Base-by-base conservation (phyloP, 2,113 vertebrate genomes). In the Oreochromis aureus region DNA sequence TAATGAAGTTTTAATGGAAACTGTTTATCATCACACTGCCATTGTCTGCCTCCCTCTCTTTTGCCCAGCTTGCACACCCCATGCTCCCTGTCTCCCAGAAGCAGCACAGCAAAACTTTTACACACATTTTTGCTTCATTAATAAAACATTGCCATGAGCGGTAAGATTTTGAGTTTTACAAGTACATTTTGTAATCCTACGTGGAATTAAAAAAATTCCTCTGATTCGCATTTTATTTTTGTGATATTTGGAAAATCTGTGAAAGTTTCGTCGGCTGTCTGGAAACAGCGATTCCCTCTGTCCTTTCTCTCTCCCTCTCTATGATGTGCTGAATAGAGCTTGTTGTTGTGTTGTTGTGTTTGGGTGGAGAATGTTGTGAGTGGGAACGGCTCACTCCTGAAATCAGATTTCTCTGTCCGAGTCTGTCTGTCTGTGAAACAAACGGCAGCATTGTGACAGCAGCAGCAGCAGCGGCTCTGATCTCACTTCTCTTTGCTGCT, bases 311-410 rank as follows among this genome's bases (percentile, higher is more conserved):
- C 85, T 27, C 36, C 2, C 46, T 53, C 39, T 44, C 54, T 83
- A 30, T 48, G 84, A 80, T 55, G 86, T 55, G 39, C 73, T 92
- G 89, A 94, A 95, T 59, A 41, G 85, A 59, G 86, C 84, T 78
- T 39, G 82, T 95, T 92, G 91, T 92, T 76, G 90, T 85, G 80
- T 79, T 84, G 91, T 92, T 90, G 90, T 91, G 91, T 94, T 93
- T 91, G 94, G 92, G 89, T 48, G 93, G 89, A 83, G 95, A 95
- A 96, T 95, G 94, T 88, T 83, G 92, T 51, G 92, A 90, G 95
- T 95, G 95, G 95, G 95, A 93, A 89, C 34, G 89, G 86, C 90
- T 92, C 71, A 61, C 86, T 89, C 48, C 86, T 90, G 84, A 84
- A 92, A 87, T 91, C 91, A 78, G 48, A 83, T 39, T 89, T 85